These are phyloP conservation scores for Muscicapa comitata DNA, from an alignment of 2,797 vertebrate species.

Conservation along the genomic window DNA sequence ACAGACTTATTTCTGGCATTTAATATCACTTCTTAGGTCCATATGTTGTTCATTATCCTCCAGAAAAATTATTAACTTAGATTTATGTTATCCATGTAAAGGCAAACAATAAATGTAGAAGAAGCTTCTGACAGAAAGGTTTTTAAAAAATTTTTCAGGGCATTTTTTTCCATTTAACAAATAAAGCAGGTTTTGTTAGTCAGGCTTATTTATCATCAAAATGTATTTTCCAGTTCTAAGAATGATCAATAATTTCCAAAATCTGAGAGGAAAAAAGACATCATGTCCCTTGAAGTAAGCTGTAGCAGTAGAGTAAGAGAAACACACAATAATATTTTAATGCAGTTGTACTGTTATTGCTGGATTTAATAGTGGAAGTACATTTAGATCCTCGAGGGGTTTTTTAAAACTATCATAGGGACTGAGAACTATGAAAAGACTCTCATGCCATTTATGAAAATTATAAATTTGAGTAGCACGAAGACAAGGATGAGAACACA, in stretches of 20 bases:
- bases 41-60: not conserved
- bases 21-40: not conserved
- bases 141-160: not conserved
- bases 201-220: not conserved
- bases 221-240: not conserved
- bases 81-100: not conserved
- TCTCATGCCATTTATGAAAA: not conserved
- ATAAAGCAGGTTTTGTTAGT: not conserved
- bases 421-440: not conserved
- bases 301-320: not conserved
- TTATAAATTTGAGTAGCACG: not conserved
- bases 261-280: not conserved
- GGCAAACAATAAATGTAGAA: not conserved
- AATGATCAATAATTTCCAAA: not conserved
- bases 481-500: not conserved
- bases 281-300: not conserved
- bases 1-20: not conserved
- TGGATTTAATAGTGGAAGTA: not conserved
- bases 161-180: not conserved
- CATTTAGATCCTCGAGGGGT: rapidly evolving
- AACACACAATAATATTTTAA: not conserved
- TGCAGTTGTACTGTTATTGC: not conserved
- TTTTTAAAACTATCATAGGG: not conserved
- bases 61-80: not conserved
- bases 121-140: not conserved